phyloP scores from a whole-genome alignment of 2,113 vertebrate species.

The Labeo rohita region DNA sequence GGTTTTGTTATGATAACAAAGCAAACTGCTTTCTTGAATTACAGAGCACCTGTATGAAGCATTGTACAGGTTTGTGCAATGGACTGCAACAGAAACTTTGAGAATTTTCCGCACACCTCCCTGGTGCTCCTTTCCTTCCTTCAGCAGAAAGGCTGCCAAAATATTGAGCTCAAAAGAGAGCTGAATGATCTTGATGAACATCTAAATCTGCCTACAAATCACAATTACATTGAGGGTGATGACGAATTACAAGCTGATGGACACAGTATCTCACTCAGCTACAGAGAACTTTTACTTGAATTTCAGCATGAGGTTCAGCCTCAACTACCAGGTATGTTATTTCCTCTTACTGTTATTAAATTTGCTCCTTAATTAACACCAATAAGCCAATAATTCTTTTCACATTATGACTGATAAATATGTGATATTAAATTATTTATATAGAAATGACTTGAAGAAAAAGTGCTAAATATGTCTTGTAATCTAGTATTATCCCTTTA shows the following conservation, averaged over 20 bases:
- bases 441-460: background rate
- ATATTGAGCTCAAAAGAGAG: slow-evolving; percentile 33
- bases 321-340: slow-evolving; percentile 13
- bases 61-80: slow-evolving; percentile 40
- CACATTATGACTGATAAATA: background rate
- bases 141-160: slow-evolving; percentile 53
- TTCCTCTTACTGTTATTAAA: background rate
- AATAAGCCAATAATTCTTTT: background rate
- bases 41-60: slow-evolving; percentile 6
- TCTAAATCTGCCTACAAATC: background rate
- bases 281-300: background rate
- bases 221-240: slow-evolving; percentile 30
- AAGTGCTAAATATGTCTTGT: background rate
- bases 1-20: background rate
- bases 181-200: slow-evolving; percentile 47
- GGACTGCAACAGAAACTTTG: slow-evolving; percentile 44
- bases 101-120: background rate
- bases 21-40: background rate
- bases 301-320: slow-evolving; percentile 50
- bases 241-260: slow-evolving; percentile 72
- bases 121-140: slow-evolving; percentile 70
- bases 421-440: background rate
- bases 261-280: slow-evolving; percentile 17
- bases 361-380: background rate
- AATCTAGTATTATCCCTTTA: background rate